A percentile compares a stretch with the other conserved stretches of the same genome.
Conservation (phyloP, 1,140 invertebrate genomes). For the Glossosoma conforme region DNA sequence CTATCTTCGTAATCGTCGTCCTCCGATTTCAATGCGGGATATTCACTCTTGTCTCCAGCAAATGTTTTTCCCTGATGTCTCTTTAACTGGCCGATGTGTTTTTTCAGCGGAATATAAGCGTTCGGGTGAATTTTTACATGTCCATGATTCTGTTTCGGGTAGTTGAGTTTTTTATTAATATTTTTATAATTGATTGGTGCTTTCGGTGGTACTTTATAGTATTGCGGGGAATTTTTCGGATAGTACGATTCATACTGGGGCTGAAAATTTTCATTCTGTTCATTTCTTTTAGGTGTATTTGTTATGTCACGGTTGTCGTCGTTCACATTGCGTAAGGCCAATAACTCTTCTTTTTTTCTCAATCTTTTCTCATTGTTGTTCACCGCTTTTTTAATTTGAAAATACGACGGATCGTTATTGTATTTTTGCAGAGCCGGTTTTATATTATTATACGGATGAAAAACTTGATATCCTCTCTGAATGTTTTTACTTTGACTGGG, state of each 20-base stretch:
- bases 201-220: conserved; percentile 36
- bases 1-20: conserved; percentile 34
- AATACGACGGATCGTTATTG: conserved; percentile 41
- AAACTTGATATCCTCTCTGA: too few species aligned
- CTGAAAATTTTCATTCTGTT: conserved; percentile 39
- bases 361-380: conserved; percentile 38
- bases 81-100: conserved; percentile 39
- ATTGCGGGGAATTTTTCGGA: conserved; percentile 38
- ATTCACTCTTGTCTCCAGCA: conserved; percentile 44
- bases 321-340: conserved; percentile 34
- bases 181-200: conserved; percentile 34
- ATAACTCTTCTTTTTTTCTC: conserved; percentile 41
- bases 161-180: conserved; percentile 41
- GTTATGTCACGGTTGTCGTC: conserved; percentile 38
- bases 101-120: conserved; percentile 42
- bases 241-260: conserved; percentile 41
- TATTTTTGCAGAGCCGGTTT: conserved; percentile 39
- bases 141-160: conserved; percentile 41
- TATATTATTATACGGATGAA: conserved; percentile 43
- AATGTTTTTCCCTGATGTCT: conserved; percentile 44
- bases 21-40: conserved; percentile 37
- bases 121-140: conserved; percentile 42
- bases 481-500: too few species aligned
- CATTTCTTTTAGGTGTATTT: conserved; percentile 30
- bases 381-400: conserved; percentile 43